Conservation (phyloP, 2,888 invertebrate species). For the Cryptosula pallasiana region DNA sequence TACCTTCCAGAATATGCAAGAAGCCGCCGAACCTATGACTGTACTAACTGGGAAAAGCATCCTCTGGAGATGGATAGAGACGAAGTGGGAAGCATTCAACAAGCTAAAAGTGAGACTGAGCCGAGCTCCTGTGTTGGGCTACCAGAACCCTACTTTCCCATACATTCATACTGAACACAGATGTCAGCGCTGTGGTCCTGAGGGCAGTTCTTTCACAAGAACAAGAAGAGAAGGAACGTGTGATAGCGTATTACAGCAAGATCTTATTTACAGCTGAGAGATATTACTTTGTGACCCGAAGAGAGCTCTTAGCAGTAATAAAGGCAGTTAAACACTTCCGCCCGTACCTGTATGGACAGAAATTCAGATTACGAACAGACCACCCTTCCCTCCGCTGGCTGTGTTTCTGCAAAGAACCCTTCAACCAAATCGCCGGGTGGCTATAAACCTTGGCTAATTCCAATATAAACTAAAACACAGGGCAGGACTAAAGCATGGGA, state of each 20-base stretch:
- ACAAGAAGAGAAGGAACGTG: not conserved
- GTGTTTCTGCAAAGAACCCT: not conserved
- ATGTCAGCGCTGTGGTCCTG: no score
- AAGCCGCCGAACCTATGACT: not conserved
- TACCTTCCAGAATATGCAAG: slow-evolving; percentile 24
- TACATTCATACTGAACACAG: no score
- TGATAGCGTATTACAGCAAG: no score
- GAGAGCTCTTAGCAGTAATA: not conserved
- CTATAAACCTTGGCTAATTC: not conserved
- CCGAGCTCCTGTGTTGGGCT: not conserved
- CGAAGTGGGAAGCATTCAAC: not conserved
- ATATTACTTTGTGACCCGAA: no score
- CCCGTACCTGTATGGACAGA: no score
- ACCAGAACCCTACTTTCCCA: not conserved
- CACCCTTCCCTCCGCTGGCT: not conserved
- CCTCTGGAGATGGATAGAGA: not conserved
- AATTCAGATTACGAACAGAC: not conserved
- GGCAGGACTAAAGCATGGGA: no score
- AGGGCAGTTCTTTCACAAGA: slow-evolving; percentile 3
- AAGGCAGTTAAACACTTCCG: no score
- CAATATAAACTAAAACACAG: no score
- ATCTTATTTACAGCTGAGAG: no score
- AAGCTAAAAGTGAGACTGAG: no score
- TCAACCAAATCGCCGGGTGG: not conserved
- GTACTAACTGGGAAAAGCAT: slow-evolving; percentile 16